These are phyloP conservation scores for Porphyrio hochstetteri DNA, from an alignment of 2,113 vertebrate genomes.

Conservation along the genomic window DNA sequence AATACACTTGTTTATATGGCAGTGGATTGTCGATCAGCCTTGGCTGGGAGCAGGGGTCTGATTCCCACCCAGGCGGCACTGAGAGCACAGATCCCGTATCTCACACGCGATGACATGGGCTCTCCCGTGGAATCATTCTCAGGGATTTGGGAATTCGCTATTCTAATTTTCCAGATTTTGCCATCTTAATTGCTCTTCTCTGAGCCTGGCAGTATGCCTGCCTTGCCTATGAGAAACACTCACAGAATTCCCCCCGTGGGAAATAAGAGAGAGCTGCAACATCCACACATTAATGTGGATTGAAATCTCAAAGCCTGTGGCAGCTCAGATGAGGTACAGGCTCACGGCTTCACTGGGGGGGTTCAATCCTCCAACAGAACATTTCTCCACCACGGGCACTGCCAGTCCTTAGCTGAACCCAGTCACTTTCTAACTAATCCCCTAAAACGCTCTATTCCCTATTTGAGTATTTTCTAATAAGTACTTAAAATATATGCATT, in stretches of 20 bases:
- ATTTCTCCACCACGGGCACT: background rate
- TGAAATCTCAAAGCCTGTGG: background rate
- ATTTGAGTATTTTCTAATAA: background rate
- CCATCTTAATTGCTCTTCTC: slow-evolving; percentile 21
- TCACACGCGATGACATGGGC: rapidly evolving
- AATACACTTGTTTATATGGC: background rate
- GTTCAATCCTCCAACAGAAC: background rate
- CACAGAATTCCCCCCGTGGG: background rate
- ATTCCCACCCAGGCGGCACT: background rate
- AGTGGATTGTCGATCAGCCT: background rate
- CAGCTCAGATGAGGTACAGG: background rate
- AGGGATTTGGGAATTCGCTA: background rate
- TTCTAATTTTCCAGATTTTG: slow-evolving; percentile 29
- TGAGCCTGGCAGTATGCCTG: slow-evolving; percentile 4
- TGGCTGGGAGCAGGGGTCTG: background rate
- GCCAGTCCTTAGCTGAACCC: background rate
- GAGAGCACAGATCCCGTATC: background rate
- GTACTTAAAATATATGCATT: background rate
- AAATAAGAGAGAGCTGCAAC: slow-evolving; percentile 54
- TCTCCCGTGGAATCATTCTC: background rate
- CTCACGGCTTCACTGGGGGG: background rate
- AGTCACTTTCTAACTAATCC: background rate
- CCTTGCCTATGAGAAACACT: background rate
- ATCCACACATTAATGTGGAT: slow-evolving; percentile 1
- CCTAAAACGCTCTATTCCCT: background rate